These are phyloP conservation scores for Pelusios castaneus DNA, from an alignment of 2,113 vertebrate genomes.

Conservation along the genomic window DNA sequence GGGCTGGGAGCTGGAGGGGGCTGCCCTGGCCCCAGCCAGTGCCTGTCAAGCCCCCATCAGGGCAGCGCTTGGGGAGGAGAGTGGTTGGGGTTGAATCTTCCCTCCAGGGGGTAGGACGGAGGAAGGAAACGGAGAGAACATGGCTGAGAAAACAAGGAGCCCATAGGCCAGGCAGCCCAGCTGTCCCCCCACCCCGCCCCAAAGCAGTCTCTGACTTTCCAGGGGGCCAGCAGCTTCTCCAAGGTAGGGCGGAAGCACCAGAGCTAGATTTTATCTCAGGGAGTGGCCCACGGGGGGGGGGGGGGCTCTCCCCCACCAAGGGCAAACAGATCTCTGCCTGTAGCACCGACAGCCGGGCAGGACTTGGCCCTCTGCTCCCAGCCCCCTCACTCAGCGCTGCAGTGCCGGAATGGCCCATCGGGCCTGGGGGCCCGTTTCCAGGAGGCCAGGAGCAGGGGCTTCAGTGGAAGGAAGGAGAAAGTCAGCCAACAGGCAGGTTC, in stretches of 20 bases:
- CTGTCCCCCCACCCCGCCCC: not conserved
- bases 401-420: not conserved
- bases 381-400: not conserved
- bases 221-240: not conserved
- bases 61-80: not conserved
- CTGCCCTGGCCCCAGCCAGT: not conserved
- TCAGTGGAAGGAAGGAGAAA: not conserved
- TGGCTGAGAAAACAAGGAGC: not conserved
- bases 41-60: not conserved
- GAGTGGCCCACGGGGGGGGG: no score
- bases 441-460: not conserved
- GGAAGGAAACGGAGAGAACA: no score
- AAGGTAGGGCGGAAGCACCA: not conserved
- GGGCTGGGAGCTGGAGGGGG: not conserved
- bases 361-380: not conserved
- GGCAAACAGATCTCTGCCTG: not conserved
- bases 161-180: not conserved
- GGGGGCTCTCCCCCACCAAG: not conserved
- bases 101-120: no score
- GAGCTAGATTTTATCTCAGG: not conserved
- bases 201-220: not conserved
- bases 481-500: not conserved
- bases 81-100: no score
- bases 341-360: not conserved
- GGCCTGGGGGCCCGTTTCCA: not conserved